Evolutionary conservation across 2,113 vertebrate species (phyloP), one percentile per base, ranked within the genome.

Genomic region (Propithecus coquereli): DNA sequence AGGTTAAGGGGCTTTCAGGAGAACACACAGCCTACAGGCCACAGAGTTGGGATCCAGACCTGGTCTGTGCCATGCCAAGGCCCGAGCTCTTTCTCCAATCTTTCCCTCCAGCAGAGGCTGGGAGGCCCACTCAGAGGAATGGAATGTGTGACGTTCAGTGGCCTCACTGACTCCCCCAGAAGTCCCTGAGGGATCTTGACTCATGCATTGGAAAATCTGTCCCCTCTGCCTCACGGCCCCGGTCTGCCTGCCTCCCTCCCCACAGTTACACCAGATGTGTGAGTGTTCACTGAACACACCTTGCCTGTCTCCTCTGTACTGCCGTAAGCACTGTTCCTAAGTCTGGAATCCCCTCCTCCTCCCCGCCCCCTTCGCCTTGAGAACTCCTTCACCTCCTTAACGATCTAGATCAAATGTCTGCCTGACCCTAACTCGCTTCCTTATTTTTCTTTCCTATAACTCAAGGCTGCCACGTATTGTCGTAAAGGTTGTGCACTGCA

Each of bases 71-170:
- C 16, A 0, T 5, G 10, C 27, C 34, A 2, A 45, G 79, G 71
- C 47, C 27, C 2, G 14, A 5, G 84, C 71, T 91, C 63, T 40
- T 80, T 54, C 81, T 77, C 6, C 0, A 16, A 2, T 65, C 73
- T 70, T 63, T 45, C 83, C 32, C 83, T 59, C 23, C 8, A 25
- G 83, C 92, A 47, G 54, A 87, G 81, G 47, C 76, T 80, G 16
- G 0, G 47, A 83, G 84, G 80, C 32, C n/a, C n/a, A 4, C 90
- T 95, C 94, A 91, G 59, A 86, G 83, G 91, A 95, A 79, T 89
- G 96, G 96, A 97, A 95, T 93, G 97, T 79, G 86, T 91, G 71
- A 85, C 93, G 61, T 96, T 61, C 59, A 0, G 0, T 23, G 47
- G 83, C 74, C 66, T 93, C 59, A 2, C 83, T 3, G 52, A 79